Conservation (phyloP, 2,113 vertebrate species). For the Apus apus region DNA sequence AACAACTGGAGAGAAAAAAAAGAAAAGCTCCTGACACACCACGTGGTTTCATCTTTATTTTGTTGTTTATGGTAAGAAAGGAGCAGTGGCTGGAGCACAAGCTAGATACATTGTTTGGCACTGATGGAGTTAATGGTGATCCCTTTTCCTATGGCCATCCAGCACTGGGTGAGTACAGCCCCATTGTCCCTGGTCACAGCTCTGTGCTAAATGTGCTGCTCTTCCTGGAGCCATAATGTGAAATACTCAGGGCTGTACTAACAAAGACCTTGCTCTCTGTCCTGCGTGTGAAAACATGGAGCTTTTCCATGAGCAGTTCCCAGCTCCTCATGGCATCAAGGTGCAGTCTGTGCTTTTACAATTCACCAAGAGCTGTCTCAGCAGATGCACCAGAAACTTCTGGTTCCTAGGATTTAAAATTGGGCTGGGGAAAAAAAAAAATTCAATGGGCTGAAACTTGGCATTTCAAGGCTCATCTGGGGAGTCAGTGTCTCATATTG, state of each 20-base stretch:
- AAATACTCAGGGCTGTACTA: constrained; percentile 33
- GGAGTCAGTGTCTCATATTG: background rate
- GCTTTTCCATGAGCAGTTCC: constrained; percentile 34
- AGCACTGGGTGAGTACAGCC: background rate
- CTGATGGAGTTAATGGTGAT: background rate
- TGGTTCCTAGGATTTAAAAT: constrained; percentile 28
- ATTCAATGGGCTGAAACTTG: background rate
- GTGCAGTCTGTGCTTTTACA: constrained; percentile 23
- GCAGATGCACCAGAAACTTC: background rate
- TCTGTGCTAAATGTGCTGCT: constrained; percentile 61
- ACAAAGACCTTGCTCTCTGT: constrained; percentile 28
- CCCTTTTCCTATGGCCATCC: constrained; percentile 3
- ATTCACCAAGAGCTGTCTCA: background rate
- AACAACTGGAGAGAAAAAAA: background rate
- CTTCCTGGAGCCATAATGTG: constrained; percentile 40
- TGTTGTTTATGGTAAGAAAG: background rate
- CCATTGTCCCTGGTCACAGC: constrained; percentile 58
- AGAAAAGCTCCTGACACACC: background rate
- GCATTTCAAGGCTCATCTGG: background rate
- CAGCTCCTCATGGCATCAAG: background rate
- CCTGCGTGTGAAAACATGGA: constrained; percentile 47
- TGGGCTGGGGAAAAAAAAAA: background rate
- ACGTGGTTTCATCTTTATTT: background rate
- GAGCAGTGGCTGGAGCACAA: background rate
- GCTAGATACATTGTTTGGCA: background rate